A percentile compares a stretch with the other conserved stretches of the same genome.
These are phyloP conservation scores for Nestor notabilis DNA, from an alignment of 2,113 vertebrate genomes.

Conservation along the genomic window DNA sequence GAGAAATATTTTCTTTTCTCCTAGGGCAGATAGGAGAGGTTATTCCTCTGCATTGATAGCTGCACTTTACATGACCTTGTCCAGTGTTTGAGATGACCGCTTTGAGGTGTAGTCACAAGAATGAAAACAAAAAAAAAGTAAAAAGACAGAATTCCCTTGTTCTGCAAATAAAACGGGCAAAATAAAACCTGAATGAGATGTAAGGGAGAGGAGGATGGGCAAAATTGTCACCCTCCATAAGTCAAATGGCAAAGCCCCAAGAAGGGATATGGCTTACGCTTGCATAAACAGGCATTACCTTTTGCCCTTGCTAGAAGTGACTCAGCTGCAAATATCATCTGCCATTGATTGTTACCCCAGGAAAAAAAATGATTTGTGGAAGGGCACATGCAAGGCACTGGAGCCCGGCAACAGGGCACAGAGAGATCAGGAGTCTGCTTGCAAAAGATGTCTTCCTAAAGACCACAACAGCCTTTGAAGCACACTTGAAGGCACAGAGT, in stretches of 20 bases:
- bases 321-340: slow-evolving; percentile 30
- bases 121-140: background rate
- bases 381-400: background rate
- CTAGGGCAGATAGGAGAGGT: background rate
- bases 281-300: slow-evolving; percentile 6
- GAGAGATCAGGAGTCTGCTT: background rate
- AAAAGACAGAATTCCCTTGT: background rate
- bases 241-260: background rate
- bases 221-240: background rate
- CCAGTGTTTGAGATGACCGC: background rate
- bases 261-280: background rate
- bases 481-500: background rate
- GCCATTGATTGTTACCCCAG: background rate
- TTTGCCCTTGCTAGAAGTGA: slow-evolving; percentile 52
- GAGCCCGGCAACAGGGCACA: background rate
- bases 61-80: background rate
- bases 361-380: slow-evolving; percentile 35
- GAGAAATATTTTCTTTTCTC: background rate
- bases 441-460: background rate
- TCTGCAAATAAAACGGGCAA: background rate
- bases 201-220: background rate
- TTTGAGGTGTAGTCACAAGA: background rate
- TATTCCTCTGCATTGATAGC: background rate
- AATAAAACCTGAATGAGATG: background rate
- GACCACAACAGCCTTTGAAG: background rate